These are phyloP conservation scores for Acronicta alni DNA, from an alignment of 2,888 invertebrate genomes.

Conservation along the genomic window DNA sequence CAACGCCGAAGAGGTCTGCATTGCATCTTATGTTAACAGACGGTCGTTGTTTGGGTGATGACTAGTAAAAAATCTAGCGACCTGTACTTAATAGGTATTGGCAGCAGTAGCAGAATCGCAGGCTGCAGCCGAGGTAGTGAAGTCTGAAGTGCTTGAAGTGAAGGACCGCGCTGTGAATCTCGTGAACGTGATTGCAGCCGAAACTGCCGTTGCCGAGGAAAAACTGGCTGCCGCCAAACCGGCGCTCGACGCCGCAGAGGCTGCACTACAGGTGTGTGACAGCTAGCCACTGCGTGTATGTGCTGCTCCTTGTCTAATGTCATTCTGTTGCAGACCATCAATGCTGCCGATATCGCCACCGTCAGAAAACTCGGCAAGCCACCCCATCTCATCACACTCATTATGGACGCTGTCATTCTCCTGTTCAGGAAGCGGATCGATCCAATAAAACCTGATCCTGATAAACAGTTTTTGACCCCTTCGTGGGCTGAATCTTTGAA, in stretches of 20 bases:
- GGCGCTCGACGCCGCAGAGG: constrained; percentile 96
- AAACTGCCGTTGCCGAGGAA: constrained; percentile 93
- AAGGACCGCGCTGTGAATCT: constrained; percentile 95
- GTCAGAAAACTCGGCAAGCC: constrained; percentile 97
- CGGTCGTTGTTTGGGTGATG: not conserved
- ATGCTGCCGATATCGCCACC: constrained; percentile 95
- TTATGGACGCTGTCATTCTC: constrained; percentile 96
- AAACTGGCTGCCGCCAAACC: constrained; percentile 95
- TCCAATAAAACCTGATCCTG: constrained; percentile 91
- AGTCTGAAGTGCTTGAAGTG: constrained; percentile 94
- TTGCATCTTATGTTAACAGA: not conserved
- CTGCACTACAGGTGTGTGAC: constrained; percentile 91
- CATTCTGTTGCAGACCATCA: constrained; percentile 92
- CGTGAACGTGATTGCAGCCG: constrained; percentile 93
- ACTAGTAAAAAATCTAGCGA: not conserved
- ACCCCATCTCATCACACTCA: constrained; percentile 96
- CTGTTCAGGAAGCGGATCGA: constrained; percentile 94
- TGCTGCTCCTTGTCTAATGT: not conserved
- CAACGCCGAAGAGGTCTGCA: constrained; percentile 92
- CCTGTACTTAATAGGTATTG: constrained; percentile 86
- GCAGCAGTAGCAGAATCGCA: constrained; percentile 95
- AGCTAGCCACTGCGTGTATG: not conserved
- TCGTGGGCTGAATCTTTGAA: constrained; percentile 96
- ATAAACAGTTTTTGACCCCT: constrained; percentile 92
- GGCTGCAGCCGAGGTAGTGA: constrained; percentile 94